Evolutionary conservation across 2,888 invertebrate species (phyloP).

Genomic region (Campoplex nolae): DNA sequence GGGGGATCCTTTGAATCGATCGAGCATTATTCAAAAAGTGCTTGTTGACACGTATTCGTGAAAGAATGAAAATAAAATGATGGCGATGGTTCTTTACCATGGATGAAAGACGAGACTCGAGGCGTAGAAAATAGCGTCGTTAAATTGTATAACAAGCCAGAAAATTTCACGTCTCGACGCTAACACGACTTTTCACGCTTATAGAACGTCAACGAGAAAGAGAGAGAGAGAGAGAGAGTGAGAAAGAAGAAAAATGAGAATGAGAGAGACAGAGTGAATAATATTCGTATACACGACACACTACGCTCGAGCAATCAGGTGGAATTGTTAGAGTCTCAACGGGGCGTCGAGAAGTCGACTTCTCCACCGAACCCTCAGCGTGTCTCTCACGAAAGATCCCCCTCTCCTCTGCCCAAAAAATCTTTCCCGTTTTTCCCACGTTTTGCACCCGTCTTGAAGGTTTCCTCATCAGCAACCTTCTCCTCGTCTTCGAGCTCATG

Average conservation of each 20-base stretch:
- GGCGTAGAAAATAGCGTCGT: conserved; percentile 67
- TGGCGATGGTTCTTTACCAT: conserved; percentile 2
- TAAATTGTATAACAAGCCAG: conserved; percentile 63
- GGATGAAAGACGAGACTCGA: conserved; percentile 58
- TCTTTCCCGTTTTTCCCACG: conserved; percentile 77
- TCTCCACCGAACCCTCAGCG: conserved; percentile 35
- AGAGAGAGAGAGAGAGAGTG: conserved; percentile 60
- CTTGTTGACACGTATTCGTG: conserved; percentile 42
- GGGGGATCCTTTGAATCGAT: conserved; percentile 31
- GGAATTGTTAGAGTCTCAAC: conserved; percentile 80
- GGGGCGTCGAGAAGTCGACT: conserved; percentile 75
- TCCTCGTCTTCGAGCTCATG: conserved; percentile 59
- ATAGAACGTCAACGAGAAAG: conserved; percentile 45
- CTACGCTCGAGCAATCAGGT: conserved; percentile 81
- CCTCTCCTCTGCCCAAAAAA: conserved; percentile 32
- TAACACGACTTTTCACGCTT: conserved; percentile 61
- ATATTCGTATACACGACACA: conserved; percentile 50
- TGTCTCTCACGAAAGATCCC: conserved; percentile 40
- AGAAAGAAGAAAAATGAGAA: too few species aligned
- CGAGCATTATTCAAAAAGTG: conserved; percentile 16
- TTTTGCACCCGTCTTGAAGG: conserved; percentile 70
- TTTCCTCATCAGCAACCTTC: conserved; percentile 24
- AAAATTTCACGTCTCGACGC: conserved; percentile 67
- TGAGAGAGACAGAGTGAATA: conserved; percentile 60
- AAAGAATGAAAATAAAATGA: conserved; percentile 42